A percentile compares a stretch with the other conserved stretches of the same genome.
phyloP scores from a whole-genome alignment of 2,113 vertebrate species.

The Paedocypris sp. region DNA sequence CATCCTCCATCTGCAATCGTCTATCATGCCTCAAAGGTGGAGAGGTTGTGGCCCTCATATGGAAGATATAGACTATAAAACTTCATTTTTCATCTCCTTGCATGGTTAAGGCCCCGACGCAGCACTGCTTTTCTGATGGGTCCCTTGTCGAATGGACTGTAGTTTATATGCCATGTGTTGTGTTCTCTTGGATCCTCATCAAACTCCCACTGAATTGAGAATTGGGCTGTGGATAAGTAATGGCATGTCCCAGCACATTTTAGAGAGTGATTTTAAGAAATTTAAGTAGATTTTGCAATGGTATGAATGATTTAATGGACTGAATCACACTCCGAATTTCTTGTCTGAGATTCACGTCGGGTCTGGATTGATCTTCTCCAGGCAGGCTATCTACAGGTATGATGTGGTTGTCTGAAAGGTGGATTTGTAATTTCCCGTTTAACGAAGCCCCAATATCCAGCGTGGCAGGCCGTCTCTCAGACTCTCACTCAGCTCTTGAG shows the following conservation, averaged over 20 bases:
- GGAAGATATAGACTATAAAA: slow-evolving; percentile 50
- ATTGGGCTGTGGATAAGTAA: background rate
- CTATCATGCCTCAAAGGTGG: slow-evolving; percentile 30
- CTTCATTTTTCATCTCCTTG: slow-evolving; percentile 55
- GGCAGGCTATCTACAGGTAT: slow-evolving; percentile 29
- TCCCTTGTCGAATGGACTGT: slow-evolving; percentile 17
- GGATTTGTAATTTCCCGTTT: slow-evolving; percentile 41
- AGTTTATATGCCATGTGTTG: slow-evolving; percentile 35
- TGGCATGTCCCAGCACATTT: background rate
- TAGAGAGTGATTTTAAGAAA: background rate
- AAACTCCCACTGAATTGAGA: slow-evolving; percentile 9
- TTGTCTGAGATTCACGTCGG: no score
- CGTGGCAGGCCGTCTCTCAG: slow-evolving; percentile 27
- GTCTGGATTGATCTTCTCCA: background rate
- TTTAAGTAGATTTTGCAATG: no score
- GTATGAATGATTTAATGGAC: no score
- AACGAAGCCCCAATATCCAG: slow-evolving; percentile 16
- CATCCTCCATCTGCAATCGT: background rate
- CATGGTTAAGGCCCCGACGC: slow-evolving; percentile 40
- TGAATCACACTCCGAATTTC: no score
- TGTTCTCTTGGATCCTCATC: slow-evolving; percentile 31
- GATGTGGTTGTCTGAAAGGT: slow-evolving; percentile 30
- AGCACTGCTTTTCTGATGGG: slow-evolving; percentile 37
- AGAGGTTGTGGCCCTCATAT: slow-evolving; percentile 30
- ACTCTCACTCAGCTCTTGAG: background rate